Evolutionary conservation across 2,888 invertebrate genomes (phyloP).

Genomic region (Leptogaster cylindrica): DNA sequence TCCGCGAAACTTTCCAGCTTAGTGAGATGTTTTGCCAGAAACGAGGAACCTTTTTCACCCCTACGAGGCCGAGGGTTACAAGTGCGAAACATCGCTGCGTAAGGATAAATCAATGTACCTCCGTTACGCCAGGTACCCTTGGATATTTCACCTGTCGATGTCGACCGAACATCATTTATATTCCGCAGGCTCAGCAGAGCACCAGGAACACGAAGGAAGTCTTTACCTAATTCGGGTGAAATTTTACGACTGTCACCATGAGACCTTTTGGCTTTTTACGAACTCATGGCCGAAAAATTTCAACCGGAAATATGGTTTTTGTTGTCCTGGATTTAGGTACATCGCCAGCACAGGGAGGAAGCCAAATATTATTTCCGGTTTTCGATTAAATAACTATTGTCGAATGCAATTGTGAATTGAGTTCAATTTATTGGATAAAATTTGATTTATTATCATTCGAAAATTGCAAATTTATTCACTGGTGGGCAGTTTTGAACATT

Average conservation of each 20-base stretch:
- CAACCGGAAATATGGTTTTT: constrained; percentile 16
- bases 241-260: constrained; percentile 19
- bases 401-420: not conserved
- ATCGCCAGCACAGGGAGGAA: constrained; percentile 1
- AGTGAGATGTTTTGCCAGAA: constrained; percentile 7
- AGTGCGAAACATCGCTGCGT: not conserved
- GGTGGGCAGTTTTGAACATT: too few species aligned
- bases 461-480: not conserved
- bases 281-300: constrained; percentile 6
- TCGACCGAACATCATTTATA: not conserved
- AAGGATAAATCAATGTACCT: not conserved
- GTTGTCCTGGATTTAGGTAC: too few species aligned
- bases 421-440: constrained; percentile 14
- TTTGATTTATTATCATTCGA: constrained; percentile 28
- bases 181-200: not conserved
- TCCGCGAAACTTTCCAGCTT: constrained; percentile 23
- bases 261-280: constrained; percentile 3
- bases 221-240: constrained; percentile 1
- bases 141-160: not conserved
- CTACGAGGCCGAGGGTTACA: not conserved
- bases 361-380: constrained; percentile 31
- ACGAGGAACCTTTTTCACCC: constrained; percentile 6
- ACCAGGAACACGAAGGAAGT: not conserved
- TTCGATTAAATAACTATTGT: constrained; percentile 23
- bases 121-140: not conserved